A percentile compares a stretch with the other conserved stretches of the same genome.
Evolutionary conservation across 1,140 invertebrate species (phyloP).

Genomic region (Archegozetes longisetosus): DNA sequence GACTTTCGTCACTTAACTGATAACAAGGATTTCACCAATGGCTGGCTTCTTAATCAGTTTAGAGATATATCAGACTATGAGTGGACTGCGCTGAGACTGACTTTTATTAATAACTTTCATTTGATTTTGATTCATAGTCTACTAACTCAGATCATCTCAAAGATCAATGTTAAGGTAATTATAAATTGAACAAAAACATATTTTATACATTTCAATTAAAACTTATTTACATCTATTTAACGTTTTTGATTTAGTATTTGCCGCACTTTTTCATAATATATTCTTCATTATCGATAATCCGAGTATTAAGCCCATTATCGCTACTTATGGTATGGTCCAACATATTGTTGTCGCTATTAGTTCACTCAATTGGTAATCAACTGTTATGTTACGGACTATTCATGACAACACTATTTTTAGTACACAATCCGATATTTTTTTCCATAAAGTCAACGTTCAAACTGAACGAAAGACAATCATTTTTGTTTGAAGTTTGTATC

Average conservation of each 20-base stretch:
- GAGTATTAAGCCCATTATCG: background rate
- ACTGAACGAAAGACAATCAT: background rate
- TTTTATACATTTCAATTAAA: background rate
- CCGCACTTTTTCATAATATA: background rate
- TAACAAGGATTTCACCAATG: background rate
- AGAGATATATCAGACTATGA: background rate
- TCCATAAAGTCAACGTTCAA: background rate
- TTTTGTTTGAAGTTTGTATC: conserved; percentile 21
- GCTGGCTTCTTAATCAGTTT: background rate
- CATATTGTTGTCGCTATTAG: background rate
- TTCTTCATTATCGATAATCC: background rate
- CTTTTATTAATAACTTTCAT: background rate
- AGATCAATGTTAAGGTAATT: background rate
- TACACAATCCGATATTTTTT: background rate
- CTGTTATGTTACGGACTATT: background rate
- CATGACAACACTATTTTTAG: background rate
- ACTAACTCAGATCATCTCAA: background rate
- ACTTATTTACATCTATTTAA: background rate
- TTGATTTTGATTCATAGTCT: background rate
- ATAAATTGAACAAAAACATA: background rate
- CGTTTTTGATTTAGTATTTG: background rate
- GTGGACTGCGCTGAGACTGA: background rate
- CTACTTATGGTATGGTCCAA: background rate
- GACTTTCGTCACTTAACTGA: background rate
- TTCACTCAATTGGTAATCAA: background rate